Evolutionary conservation across 2,888 invertebrate species (phyloP).

Genomic region (Acleris holmiana): DNA sequence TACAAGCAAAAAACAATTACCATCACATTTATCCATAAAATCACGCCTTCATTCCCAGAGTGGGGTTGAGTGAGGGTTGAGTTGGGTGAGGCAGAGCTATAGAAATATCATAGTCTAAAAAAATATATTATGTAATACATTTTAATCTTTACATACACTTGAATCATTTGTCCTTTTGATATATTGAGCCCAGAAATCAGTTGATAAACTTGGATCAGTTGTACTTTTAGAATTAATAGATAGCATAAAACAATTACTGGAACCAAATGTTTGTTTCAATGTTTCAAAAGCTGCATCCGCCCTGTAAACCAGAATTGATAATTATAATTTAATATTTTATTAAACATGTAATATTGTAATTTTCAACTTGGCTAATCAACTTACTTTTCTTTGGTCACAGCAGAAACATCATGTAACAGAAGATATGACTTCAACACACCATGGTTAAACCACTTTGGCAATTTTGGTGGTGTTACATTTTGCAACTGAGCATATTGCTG

Average conservation of each 20-base stretch:
- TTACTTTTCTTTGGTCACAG: constrained; percentile 90
- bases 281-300: constrained; percentile 93
- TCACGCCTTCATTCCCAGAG: no score
- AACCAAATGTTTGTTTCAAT: constrained; percentile 94
- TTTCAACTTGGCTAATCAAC: constrained; percentile 42
- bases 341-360: constrained; percentile 1
- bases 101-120: no score
- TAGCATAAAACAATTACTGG: constrained; percentile 93
- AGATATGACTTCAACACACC: constrained; percentile 95
- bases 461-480: constrained; percentile 89
- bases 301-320: constrained; percentile 70
- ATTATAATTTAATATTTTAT: constrained; percentile 11
- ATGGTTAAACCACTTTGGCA: constrained; percentile 92
- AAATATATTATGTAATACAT: no score
- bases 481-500: constrained; percentile 92
- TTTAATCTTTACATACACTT: constrained; percentile 59
- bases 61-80: no score
- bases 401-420: constrained; percentile 92
- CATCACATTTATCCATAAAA: no score
- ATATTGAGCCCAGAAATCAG: constrained; percentile 94
- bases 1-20: no score
- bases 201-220: constrained; percentile 80
- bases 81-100: no score
- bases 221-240: constrained; percentile 93
- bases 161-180: constrained; percentile 85